phyloP scores from a whole-genome alignment of 2,113 vertebrate species.

The Brachirus orientalis region DNA sequence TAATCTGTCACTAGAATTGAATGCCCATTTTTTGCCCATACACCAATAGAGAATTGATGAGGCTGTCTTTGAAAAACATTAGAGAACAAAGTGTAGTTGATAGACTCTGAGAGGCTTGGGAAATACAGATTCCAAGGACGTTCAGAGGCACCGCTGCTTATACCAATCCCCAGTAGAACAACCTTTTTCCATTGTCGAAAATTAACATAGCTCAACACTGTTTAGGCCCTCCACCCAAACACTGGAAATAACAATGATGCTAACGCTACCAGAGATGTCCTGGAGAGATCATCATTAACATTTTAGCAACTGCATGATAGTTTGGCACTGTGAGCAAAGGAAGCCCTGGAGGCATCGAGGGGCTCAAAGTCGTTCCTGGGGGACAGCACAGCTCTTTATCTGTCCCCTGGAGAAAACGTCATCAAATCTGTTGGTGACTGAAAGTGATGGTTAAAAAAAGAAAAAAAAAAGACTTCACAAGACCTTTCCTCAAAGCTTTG shows the following conservation, averaged over 20 bases:
- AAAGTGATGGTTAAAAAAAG: constrained; percentile 28
- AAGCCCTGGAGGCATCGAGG: constrained; percentile 35
- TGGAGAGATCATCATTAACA: constrained; percentile 50
- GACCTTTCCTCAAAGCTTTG: constrained; percentile 50
- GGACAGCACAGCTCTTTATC: constrained; percentile 35
- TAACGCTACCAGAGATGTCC: constrained; percentile 44
- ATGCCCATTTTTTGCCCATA: too few relatives aligned
- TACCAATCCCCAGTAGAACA: too few relatives aligned
- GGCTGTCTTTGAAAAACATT: too few relatives aligned
- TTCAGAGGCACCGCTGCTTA: too few relatives aligned
- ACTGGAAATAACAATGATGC: constrained; percentile 30
- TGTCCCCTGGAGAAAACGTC: constrained; percentile 22
- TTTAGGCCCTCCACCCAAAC: constrained; percentile 11
- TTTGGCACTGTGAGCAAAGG: constrained; percentile 29
- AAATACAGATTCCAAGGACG: too few relatives aligned
- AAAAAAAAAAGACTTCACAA: constrained; percentile 38
- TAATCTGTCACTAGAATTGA: too few relatives aligned
- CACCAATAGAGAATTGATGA: too few relatives aligned
- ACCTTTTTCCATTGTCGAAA: constrained; percentile 27
- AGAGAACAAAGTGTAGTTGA: constrained; percentile 24
- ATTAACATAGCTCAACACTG: constrained; percentile 1
- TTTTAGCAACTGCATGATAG: constrained; percentile 42
- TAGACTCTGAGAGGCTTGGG: constrained; percentile 5
- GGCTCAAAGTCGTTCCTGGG: constrained; percentile 43
- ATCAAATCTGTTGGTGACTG: constrained; percentile 35